Percentiles rank a stretch among this genome's conserved stretches.
Conservation (phyloP, 2,113 vertebrate species). For the Gila orcuttii region DNA sequence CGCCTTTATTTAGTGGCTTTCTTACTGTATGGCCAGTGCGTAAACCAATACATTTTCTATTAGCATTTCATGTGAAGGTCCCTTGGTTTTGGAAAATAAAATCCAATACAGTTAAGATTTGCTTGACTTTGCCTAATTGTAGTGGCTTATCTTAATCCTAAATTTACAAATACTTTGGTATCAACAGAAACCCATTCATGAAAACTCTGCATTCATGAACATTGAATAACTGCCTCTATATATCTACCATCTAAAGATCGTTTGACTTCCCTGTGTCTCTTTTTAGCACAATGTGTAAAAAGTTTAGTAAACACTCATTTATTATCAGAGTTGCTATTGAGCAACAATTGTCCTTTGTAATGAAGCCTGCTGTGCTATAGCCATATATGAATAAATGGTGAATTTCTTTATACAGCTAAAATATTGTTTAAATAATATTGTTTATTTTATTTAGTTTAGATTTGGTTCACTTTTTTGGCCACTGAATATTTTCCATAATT, state of each 20-base stretch:
- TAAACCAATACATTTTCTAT: slow-evolving; percentile 14
- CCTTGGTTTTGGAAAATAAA: slow-evolving; percentile 36
- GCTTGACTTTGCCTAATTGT: slow-evolving; percentile 49
- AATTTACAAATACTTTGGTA: slow-evolving; percentile 50
- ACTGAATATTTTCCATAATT: too few relatives aligned
- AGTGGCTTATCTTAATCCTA: slow-evolving; percentile 49
- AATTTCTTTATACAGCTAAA: too few relatives aligned
- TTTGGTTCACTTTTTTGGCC: too few relatives aligned
- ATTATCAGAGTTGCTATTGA: slow-evolving; percentile 70
- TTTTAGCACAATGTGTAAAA: slow-evolving; percentile 51
- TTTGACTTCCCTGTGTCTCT: slow-evolving; percentile 39
- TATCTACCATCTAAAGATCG: not conserved
- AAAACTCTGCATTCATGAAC: slow-evolving; percentile 10
- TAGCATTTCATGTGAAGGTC: not conserved
- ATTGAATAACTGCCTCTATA: not conserved
- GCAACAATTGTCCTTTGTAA: slow-evolving; percentile 71
- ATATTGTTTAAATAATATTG: too few relatives aligned
- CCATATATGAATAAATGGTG: too few relatives aligned
- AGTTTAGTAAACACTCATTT: too few relatives aligned
- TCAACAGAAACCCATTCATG: slow-evolving; percentile 53
- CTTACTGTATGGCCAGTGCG: slow-evolving; percentile 34
- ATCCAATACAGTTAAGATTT: slow-evolving; percentile 39
- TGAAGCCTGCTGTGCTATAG: slow-evolving; percentile 44
- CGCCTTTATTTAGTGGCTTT: not conserved
- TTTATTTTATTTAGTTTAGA: too few relatives aligned